These are phyloP conservation scores for Amphipyra tragopoginis DNA, from an alignment of 2,888 invertebrate species.

Conservation along the genomic window DNA sequence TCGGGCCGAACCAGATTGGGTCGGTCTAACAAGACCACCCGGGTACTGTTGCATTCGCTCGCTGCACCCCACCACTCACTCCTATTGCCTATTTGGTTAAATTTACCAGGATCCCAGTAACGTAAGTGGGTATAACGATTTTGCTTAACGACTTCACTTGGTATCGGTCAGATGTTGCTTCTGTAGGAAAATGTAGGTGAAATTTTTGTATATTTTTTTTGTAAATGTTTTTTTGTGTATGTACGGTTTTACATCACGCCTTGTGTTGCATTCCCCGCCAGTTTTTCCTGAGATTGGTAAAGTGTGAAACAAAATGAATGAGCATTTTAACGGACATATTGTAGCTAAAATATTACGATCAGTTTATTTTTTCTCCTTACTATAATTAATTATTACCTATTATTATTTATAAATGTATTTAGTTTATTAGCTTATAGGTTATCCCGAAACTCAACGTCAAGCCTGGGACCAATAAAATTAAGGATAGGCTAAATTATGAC, in stretches of 20 bases:
- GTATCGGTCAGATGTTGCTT: slow-evolving; percentile 47
- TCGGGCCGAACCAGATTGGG: slow-evolving; percentile 73
- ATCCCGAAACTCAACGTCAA: no score
- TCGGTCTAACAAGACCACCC: slow-evolving; percentile 78
- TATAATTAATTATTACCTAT: no score
- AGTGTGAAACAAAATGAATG: background rate
- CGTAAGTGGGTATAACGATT: slow-evolving; percentile 63
- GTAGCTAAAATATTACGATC: slow-evolving; percentile 42
- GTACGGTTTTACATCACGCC: no score
- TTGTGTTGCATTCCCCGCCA: background rate
- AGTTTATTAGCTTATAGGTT: no score
- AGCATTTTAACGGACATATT: slow-evolving; percentile 12
- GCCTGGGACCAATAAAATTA: no score
- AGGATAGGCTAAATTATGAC: no score
- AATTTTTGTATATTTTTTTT: slow-evolving; percentile 1
- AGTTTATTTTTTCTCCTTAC: no score
- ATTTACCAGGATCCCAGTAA: slow-evolving; percentile 75
- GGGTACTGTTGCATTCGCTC: slow-evolving; percentile 75
- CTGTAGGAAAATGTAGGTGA: slow-evolving; percentile 2
- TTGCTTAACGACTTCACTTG: slow-evolving; percentile 60
- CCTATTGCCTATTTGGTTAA: slow-evolving; percentile 81
- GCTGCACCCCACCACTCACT: slow-evolving; percentile 73
- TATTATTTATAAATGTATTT: no score
- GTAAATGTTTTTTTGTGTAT: background rate
- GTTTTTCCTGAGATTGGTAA: background rate